Conservation (phyloP, 2,797 vertebrate species). For the Cuniculus paca region DNA sequence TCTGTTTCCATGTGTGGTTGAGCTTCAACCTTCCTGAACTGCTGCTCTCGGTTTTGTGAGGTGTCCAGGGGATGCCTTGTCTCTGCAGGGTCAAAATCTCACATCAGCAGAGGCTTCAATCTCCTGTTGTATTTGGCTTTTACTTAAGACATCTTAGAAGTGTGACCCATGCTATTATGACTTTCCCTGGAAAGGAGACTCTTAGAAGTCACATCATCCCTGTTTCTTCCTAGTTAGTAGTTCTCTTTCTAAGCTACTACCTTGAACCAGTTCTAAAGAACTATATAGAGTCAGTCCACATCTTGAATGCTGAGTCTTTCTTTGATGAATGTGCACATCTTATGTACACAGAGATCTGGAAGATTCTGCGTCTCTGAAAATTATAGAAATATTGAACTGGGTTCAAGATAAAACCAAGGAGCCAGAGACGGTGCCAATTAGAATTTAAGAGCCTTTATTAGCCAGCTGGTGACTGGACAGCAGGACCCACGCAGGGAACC, state of each 20-base stretch:
- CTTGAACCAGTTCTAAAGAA: background rate
- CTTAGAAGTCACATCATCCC: background rate
- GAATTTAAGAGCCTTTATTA: too few relatives aligned
- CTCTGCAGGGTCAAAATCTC: background rate
- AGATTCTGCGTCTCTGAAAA: background rate
- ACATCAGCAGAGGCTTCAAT: background rate
- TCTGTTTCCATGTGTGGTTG: background rate
- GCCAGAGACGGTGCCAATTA: too few relatives aligned
- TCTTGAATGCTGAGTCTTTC: background rate
- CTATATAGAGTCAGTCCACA: background rate
- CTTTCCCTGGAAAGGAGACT: background rate
- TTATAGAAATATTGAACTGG: background rate
- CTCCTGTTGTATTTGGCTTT: background rate
- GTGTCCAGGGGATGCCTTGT: background rate
- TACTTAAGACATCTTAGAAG: background rate
- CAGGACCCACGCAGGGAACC: too few relatives aligned
- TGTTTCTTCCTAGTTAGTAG: background rate
- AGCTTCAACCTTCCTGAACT: background rate
- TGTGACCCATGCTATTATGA: background rate
- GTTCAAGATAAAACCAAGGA: too few relatives aligned
- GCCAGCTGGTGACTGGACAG: too few relatives aligned
- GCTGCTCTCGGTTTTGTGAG: background rate
- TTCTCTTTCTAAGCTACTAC: background rate
- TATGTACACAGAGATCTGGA: background rate
- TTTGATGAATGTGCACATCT: background rate